Percentiles rank a stretch among this genome's conserved stretches.
phyloP scores from a whole-genome alignment of 2,888 invertebrate genomes.

The Tinea semifulvella region DNA sequence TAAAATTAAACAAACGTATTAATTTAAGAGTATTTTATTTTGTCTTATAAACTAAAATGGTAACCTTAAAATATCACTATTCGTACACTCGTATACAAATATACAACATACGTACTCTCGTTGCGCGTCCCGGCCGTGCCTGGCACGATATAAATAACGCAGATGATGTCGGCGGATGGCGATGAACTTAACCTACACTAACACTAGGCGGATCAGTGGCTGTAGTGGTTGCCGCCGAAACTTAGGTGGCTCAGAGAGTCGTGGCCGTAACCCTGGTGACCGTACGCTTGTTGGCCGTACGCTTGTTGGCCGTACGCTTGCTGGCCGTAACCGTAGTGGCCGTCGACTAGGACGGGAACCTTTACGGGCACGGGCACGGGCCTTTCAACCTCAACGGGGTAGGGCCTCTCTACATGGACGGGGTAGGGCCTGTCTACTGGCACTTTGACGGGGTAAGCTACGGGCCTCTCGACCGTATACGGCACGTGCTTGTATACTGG shows the following conservation, averaged over 20 bases:
- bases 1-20: constrained; percentile 10
- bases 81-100: constrained; percentile 41
- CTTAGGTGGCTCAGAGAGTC: constrained; percentile 14
- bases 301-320: constrained; percentile 21
- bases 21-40: constrained; percentile 14
- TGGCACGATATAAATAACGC: constrained; percentile 39
- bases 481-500: constrained; percentile 75
- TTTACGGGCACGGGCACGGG: constrained; percentile 65
- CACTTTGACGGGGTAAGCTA: constrained; percentile 72
- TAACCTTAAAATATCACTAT: constrained; percentile 41
- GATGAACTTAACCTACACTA: constrained; percentile 33
- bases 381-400: constrained; percentile 60
- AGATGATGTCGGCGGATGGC: constrained; percentile 29
- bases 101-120: constrained; percentile 38
- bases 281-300: constrained; percentile 17
- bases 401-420: constrained; percentile 58
- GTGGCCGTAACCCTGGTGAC: constrained; percentile 1
- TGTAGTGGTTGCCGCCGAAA: constrained; percentile 31
- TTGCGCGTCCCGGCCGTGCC: constrained; percentile 50
- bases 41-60: constrained; percentile 12
- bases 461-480: constrained; percentile 66
- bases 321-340: constrained; percentile 28
- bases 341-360: constrained; percentile 47
- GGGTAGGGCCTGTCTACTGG: constrained; percentile 73
- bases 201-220: constrained; percentile 38